phyloP scores from a whole-genome alignment of 2,888 invertebrate genomes.

The Crioceris asparagi region DNA sequence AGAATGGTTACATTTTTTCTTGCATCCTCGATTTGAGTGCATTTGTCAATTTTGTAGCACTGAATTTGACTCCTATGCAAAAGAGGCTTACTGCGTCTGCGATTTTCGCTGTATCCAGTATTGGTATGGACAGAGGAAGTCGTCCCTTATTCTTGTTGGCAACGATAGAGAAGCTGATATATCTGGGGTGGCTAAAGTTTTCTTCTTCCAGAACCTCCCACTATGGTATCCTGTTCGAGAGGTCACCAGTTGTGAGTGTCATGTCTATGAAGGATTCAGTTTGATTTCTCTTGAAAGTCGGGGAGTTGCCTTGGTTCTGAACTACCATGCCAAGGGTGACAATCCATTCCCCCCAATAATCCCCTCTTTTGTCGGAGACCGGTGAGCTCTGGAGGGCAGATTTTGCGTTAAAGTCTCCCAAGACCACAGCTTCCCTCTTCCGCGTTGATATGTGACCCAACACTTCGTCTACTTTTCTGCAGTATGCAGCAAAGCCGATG shows the following conservation, averaged over 20 bases:
- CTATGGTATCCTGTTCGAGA: neutral
- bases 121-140: no score
- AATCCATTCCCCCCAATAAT: slow-evolving; percentile 6
- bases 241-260: slow-evolving; percentile 1
- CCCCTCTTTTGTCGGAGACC: neutral
- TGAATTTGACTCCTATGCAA: no score
- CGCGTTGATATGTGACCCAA: neutral
- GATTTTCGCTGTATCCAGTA: no score
- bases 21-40: neutral
- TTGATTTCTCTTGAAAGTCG: slow-evolving; percentile 2
- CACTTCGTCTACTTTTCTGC: no score
- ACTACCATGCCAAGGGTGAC: neutral
- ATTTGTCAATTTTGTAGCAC: no score
- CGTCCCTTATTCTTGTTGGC: no score
- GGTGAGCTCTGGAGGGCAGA: slow-evolving; percentile 1
- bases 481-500: no score
- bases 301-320: slow-evolving; percentile 1
- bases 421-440: neutral
- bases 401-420: no score
- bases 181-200: no score
- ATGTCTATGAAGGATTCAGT: slow-evolving; percentile 5
- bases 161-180: no score
- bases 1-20: slow-evolving; percentile 1
- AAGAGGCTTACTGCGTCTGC: no score
- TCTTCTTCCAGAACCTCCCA: slow-evolving; percentile 2